Evolutionary conservation across 2,888 invertebrate genomes (phyloP), one percentile per base, ranked within the genome.

Genomic region (Altica lythri): DNA sequence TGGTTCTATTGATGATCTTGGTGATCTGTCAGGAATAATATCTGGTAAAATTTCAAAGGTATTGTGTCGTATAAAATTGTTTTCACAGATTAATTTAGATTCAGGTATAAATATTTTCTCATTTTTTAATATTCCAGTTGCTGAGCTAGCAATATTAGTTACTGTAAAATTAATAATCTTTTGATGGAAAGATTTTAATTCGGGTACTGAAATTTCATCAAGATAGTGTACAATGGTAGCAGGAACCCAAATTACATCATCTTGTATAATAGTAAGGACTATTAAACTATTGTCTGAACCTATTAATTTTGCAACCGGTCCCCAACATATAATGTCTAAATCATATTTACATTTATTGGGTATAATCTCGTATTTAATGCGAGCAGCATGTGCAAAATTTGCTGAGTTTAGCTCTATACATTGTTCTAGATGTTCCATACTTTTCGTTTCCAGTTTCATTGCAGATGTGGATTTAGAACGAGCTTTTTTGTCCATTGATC

Each of bases 241-340:
- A 1, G 68, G 68, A 9, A 66, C 61, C 65, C 66, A 69, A 10
- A 59, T 60, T 12, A 50, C 37, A 9, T 61, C 57, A 17, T 64
- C 55, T 47, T 42, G 55, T 4, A 53, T 57, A 4, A 65, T 29
- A 8, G 64, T 66, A 54, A 52, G 64, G n/a, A n/a, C n/a, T n/a
- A n/a, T n/a, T n/a, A n/a, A n/a, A n/a, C n/a, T n/a, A n/a, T n/a
- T n/a, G n/a, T n/a, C n/a, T n/a, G n/a, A n/a, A n/a, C 62, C 52
- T 6, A 60, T 14, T 3, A 59, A 43, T 53, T 66, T 69, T 4
- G 62, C 66, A 16, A 65, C 48, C 8, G 60, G 57, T 4, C 55
- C 57, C 66, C 67, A 69, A 58, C 69, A 69, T 12, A 65, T 32
- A 17, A 68, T 58, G 18, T 68, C 67, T 17, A 69, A 27, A 8